Evolutionary conservation across 1,140 invertebrate species (phyloP), one percentile per base, ranked within the genome.

Genomic region (Lepidotrigona ventralis): DNA sequence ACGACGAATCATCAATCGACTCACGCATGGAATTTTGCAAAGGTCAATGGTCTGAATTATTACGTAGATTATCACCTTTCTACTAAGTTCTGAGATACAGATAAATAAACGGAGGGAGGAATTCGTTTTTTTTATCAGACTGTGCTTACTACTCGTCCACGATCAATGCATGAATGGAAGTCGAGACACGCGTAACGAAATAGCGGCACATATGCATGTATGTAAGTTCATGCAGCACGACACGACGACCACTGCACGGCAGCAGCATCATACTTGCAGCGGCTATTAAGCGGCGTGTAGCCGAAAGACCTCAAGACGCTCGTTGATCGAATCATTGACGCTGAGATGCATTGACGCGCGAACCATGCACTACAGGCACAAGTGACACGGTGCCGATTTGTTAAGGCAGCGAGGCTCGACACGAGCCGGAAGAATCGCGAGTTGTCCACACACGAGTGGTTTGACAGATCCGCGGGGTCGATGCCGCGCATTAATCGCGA

Each of bases 111-210:
- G n/a, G n/a, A n/a, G n/a, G n/a, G n/a, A n/a, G n/a, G 53, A 79
- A 39, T 76, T 70, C 69, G 63, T 84, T 14, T 63, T 76, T 54
- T 88, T 88, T 90, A 86, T 88, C 85, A 75, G 80, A 68, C 76
- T 84, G n/a, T 58, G 56, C n/a, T 88, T 79, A 71, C 74, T 79
- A 86, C 86, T 88, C 33, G 2, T 60, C 14, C 84, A 85, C 93
- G 93, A 94, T 94, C 93, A 92, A 94, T 94, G 93, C 85, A 93
- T 93, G 93, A 94, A 94, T 94, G 93, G 89, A 73, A 29, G 72
- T 78, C 63, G 81, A 64, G 72, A 63, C 63, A 79, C 51, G 64
- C 76, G 51, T 39, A 23, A 29, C 14, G 39, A 74, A 58, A 74
- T 66, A 83, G 56, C 46, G 46, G 68, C 73, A 77, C 64, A 73